Evolutionary conservation across 1,140 invertebrate species (phyloP).

Genomic region (Vanessa tameamea): DNA sequence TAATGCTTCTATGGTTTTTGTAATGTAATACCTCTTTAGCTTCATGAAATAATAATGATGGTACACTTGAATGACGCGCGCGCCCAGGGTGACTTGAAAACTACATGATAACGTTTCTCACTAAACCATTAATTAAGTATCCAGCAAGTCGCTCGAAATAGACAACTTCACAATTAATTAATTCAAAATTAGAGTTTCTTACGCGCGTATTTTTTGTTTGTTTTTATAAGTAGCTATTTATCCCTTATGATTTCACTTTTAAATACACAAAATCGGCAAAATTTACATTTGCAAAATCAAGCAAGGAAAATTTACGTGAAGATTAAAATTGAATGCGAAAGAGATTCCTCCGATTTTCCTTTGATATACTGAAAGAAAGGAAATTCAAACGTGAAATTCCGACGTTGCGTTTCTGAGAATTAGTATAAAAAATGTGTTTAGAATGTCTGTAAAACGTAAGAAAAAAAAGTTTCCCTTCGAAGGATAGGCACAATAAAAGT

Average conservation of each 20-base stretch:
- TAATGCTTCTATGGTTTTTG: too few species aligned
- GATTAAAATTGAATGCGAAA: conserved; percentile 49
- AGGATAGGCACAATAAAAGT: conserved; percentile 77
- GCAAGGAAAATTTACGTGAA: conserved; percentile 33
- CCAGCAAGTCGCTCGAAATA: too few species aligned
- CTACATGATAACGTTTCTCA: too few species aligned
- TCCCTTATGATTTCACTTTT: neutral
- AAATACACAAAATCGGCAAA: neutral
- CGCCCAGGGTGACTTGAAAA: too few species aligned
- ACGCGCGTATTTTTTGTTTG: too few species aligned
- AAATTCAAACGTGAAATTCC: conserved; percentile 60
- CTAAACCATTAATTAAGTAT: too few species aligned
- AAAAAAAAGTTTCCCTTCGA: conserved; percentile 59
- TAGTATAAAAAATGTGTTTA: conserved; percentile 69
- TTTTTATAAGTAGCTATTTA: neutral
- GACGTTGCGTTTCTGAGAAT: conserved; percentile 54
- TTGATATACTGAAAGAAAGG: conserved; percentile 57
- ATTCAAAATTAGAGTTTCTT: too few species aligned
- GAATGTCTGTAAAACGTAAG: conserved; percentile 58
- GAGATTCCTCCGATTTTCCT: conserved; percentile 48
- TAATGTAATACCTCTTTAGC: too few species aligned
- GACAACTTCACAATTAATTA: too few species aligned
- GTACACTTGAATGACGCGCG: too few species aligned
- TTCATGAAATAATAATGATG: too few species aligned
- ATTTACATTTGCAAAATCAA: conserved; percentile 5